Percentiles rank a stretch among this genome's conserved stretches.
phyloP scores from a whole-genome alignment of 2,797 vertebrate species.

The Amblyopsis hoosieri region DNA sequence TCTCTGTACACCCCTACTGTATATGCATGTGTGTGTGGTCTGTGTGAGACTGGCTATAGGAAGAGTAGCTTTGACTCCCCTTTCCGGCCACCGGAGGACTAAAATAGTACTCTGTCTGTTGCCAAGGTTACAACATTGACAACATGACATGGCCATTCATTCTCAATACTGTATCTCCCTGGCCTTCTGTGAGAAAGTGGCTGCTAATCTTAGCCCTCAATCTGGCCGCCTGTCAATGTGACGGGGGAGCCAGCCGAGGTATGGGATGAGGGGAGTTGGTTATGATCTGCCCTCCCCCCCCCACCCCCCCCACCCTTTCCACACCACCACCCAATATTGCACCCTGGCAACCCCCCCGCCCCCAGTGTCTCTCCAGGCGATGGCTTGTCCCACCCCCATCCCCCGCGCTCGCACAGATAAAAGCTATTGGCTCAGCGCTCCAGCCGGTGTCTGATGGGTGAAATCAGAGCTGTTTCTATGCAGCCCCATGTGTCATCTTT shows the following conservation, averaged over 20 bases:
- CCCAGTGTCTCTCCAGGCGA: constrained; percentile 48
- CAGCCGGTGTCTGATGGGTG: constrained; percentile 57
- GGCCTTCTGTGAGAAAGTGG: constrained; percentile 86
- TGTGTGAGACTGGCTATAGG: constrained; percentile 30
- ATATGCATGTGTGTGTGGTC: neutral
- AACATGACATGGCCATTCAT: constrained; percentile 86
- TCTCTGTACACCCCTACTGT: neutral
- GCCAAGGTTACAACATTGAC: constrained; percentile 88
- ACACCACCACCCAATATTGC: neutral
- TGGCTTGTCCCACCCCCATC: constrained; percentile 33
- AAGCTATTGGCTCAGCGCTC: constrained; percentile 46
- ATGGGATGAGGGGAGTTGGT: constrained; percentile 69
- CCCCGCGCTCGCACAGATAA: constrained; percentile 61
- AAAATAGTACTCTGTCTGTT: constrained; percentile 85
- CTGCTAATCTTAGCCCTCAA: constrained; percentile 86
- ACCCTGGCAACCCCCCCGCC: neutral
- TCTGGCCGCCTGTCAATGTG: constrained; percentile 82
- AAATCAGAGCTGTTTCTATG: constrained; percentile 71
- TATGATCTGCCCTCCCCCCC: constrained; percentile 47
- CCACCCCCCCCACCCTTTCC: constrained; percentile 34
- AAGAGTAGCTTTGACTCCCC: constrained; percentile 51
- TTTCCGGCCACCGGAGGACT: constrained; percentile 56
- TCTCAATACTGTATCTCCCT: constrained; percentile 85
- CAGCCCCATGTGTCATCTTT: constrained; percentile 69
- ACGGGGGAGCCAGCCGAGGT: constrained; percentile 65